Percentiles rank a stretch among this genome's conserved stretches.
Conservation (phyloP, 2,113 vertebrate genomes). For the Fulmarus glacialis region DNA sequence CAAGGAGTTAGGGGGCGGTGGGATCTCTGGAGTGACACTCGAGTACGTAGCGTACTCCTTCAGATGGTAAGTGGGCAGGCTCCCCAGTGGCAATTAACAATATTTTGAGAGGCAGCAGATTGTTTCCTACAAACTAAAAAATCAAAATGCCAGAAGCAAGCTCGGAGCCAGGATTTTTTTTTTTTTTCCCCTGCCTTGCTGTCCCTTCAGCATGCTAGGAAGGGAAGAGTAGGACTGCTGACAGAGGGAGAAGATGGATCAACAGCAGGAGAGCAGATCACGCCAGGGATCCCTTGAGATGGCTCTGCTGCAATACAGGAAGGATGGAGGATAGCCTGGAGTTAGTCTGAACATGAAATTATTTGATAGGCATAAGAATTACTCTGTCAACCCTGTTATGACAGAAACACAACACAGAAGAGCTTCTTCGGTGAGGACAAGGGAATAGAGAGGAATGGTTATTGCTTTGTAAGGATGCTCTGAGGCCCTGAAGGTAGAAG, state of each 20-base stretch:
- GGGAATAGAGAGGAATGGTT: fast-evolving
- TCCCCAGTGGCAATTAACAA: neutral
- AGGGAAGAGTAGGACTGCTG: neutral
- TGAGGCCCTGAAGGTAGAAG: neutral
- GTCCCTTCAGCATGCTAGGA: neutral
- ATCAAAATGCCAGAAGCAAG: slow-evolving; percentile 24
- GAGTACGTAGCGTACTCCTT: fast-evolving
- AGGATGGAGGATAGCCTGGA: neutral
- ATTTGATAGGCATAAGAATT: neutral
- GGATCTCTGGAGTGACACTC: neutral
- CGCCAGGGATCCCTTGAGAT: neutral
- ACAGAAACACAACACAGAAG: neutral
- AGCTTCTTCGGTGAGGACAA: neutral
- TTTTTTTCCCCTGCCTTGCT: neutral
- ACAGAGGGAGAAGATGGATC: neutral
- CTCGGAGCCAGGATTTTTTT: neutral
- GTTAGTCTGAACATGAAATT: neutral
- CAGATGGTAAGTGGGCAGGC: slow-evolving; percentile 25
- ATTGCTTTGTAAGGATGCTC: neutral
- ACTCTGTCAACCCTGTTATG: neutral
- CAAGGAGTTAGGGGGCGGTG: neutral
- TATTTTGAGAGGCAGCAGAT: slow-evolving; percentile 57
- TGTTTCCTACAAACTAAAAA: slow-evolving; percentile 29
- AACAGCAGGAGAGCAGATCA: neutral
- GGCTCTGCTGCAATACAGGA: neutral